phyloP scores from a whole-genome alignment of 2,113 vertebrate species.

The Promerops cafer region DNA sequence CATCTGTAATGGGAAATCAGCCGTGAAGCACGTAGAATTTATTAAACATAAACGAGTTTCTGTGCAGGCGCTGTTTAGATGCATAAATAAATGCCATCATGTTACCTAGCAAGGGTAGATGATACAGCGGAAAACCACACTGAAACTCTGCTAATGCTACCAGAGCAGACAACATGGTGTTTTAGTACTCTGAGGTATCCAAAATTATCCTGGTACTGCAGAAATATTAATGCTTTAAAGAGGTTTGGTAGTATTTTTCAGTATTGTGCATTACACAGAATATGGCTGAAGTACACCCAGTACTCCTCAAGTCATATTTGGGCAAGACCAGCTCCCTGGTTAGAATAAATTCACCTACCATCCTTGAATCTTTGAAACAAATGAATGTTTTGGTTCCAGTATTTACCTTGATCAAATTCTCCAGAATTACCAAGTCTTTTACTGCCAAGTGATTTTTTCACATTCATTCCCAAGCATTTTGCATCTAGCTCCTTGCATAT shows the following conservation, averaged over 20 bases:
- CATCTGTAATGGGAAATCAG: not conserved
- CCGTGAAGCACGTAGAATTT: not conserved
- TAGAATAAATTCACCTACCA: not conserved
- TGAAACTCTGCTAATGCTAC: not conserved
- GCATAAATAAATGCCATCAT: not conserved
- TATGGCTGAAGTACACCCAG: accelerated
- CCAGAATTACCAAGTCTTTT: not conserved
- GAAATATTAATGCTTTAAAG: not conserved
- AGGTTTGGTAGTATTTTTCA: not conserved
- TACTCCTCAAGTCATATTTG: not conserved
- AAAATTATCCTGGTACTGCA: not conserved
- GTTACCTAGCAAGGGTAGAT: not conserved
- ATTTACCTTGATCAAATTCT: not conserved
- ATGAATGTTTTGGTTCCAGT: not conserved
- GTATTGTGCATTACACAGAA: not conserved
- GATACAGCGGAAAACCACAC: not conserved
- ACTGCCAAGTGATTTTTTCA: not conserved
- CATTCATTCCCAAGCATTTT: not conserved
- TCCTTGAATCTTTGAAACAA: not conserved
- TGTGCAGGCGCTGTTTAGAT: not conserved
- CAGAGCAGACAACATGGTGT: not conserved
- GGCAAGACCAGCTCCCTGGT: not conserved
- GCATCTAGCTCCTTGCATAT: not conserved
- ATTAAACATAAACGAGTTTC: not conserved
- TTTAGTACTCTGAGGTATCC: not conserved